Evolutionary conservation across 35 echinoderm and acorn worm species (phyloP), one percentile per base, ranked within the genome.

Genomic region (Ophiothrix spiculata): DNA sequence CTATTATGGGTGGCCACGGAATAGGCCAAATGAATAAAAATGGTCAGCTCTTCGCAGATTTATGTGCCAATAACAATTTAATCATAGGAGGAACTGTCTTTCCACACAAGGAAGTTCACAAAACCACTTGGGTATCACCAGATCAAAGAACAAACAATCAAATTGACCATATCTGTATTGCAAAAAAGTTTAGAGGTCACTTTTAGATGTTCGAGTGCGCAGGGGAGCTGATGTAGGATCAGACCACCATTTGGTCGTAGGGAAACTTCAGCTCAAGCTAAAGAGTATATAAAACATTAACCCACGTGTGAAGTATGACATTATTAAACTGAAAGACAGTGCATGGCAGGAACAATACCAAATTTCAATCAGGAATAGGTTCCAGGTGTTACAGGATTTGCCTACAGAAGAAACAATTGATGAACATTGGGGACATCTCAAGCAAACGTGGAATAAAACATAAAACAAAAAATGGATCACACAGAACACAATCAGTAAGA

Each of bases 101-200:
- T 41, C 86, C 32, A 32, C 86, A 89, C 25, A 33, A 79, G 39
- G 14, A 64, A 1, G 83, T 81, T 4, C 78, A 82, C 78, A 81
- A 63, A n/a, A 32, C 8, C 19, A 89, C 87, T 16, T 89, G 87
- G 87, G 17, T n/a, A 1, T 89, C 87, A 16, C 87, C 79, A 74
- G 56, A 89, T 75, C 79, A 79, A 31, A 64, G 31, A 19, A 64
- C 38, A 12, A 89, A 31, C 63, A 83, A 89, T 37, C 87, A 89
- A 75, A 83, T 89, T 40, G 87, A 89, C 38, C 79, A 89, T 79
- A 54, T 89, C 33, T 38, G 64, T 31, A 75, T 88, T 40, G 41
- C 12, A 40, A 35, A 42, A 3, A 88, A 56, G 36, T 88, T 33
- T 23, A n/a, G 86, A n/a, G n/a, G 29, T 14, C 17, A n/a, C 33